Evolutionary conservation across 2,888 invertebrate species (phyloP), one percentile per base, ranked within the genome.

Genomic region (Melolontha melolontha): DNA sequence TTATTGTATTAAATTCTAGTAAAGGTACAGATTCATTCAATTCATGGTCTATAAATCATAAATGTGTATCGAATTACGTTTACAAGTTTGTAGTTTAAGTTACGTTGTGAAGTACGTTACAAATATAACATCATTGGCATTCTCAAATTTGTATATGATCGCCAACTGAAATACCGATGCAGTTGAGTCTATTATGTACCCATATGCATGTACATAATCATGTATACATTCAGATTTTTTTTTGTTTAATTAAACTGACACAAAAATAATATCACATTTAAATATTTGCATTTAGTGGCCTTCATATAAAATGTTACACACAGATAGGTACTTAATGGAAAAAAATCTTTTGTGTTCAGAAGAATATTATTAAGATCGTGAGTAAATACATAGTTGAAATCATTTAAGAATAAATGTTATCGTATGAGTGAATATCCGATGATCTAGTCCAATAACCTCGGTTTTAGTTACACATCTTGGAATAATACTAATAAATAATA

Each of bases 201-300:
- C 6, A 8, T 22, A 4, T 22, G 4, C 22, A 22, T 22, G 22
- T 4, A 22, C 4, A 22, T 4, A 22, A 22, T 22, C 22, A 22
- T 49, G 11, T 22, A 22, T 22, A 51, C 12, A 8, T 29, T 27
- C n/a, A 29, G 29, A 29, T 54, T 40, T 54, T n/a, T n/a, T 52
- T 59, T 44, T 59, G 59, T 59, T 59, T 27, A 59, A 44, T 44
- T 59, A 29, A 42, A 44, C 17, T 44, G 44, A 59, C 14, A 59
- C 29, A 44, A 17, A 34, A 44, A 44, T 29, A 16, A 47, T 59
- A 59, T 59, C 59, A 47, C 42, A 29, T 47, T 47, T 34, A 59
- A 59, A 59, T 59, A 59, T 59, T 59, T 59, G 47, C 29, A 14
- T 59, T 59, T 27, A 14, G 11, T 22, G 29, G 42, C 12, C 27